A percentile compares a stretch with the other conserved stretches of the same genome.
These are phyloP conservation scores for Aethina tumida DNA, from an alignment of 1,140 invertebrate species.

Conservation along the genomic window DNA sequence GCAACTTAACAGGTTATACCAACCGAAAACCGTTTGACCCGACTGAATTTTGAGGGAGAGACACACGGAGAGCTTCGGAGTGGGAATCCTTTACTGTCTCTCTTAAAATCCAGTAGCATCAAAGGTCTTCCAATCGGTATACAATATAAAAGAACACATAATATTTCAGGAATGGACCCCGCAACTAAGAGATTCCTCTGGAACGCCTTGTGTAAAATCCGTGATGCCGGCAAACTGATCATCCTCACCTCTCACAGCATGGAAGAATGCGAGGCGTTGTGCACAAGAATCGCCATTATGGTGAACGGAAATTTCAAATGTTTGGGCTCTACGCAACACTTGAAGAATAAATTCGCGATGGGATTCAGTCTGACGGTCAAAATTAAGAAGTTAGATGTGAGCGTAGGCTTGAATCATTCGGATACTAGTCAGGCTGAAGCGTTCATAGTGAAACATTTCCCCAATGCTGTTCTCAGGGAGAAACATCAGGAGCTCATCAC, in stretches of 20 bases:
- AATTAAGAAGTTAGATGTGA: constrained; percentile 19
- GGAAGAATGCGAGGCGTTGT: constrained; percentile 81
- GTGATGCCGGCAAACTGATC: constrained; percentile 54
- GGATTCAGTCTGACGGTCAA: constrained; percentile 37
- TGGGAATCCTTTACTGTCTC: too few species aligned
- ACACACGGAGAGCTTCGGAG: background rate
- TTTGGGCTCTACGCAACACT: constrained; percentile 55
- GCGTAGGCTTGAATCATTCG: constrained; percentile 1
- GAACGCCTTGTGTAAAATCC: constrained; percentile 52
- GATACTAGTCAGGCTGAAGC: constrained; percentile 28
- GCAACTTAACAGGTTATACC: too few species aligned
- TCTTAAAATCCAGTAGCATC: too few species aligned
- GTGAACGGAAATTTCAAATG: constrained; percentile 69
- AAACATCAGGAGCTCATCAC: constrained; percentile 60
- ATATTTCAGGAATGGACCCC: constrained; percentile 61
- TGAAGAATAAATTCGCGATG: constrained; percentile 55
- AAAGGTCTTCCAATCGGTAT: too few species aligned
- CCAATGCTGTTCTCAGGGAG: constrained; percentile 44
- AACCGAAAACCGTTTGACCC: background rate
- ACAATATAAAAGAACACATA: too few species aligned
- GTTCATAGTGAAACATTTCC: constrained; percentile 35
- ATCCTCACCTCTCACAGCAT: constrained; percentile 73
- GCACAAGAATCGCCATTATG: constrained; percentile 79
- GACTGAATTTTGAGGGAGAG: too few species aligned
- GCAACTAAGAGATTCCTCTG: constrained; percentile 68